Evolutionary conservation across 2,888 invertebrate species (phyloP).

Genomic region (Drosophila falleni): DNA sequence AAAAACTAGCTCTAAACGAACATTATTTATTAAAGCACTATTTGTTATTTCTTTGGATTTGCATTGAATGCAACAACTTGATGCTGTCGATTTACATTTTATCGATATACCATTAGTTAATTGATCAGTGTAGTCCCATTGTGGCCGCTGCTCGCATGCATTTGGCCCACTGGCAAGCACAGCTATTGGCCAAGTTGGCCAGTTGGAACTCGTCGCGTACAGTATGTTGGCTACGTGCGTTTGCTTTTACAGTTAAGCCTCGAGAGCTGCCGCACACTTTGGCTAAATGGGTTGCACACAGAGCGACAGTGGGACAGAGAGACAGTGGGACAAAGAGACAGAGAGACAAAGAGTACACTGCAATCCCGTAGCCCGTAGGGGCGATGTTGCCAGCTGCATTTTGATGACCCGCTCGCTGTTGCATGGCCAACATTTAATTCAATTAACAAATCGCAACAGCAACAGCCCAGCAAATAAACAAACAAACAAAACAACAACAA

Average conservation of each 20-base stretch:
- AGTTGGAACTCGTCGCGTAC: slow-evolving; percentile 19
- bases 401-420: slow-evolving; percentile 70
- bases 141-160: slow-evolving; percentile 42
- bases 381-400: slow-evolving; percentile 65
- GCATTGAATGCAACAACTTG: background rate
- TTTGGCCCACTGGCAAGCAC: slow-evolving; percentile 44
- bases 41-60: background rate
- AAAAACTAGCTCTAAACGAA: background rate
- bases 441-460: slow-evolving; percentile 77
- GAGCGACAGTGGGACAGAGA: slow-evolving; percentile 7
- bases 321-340: slow-evolving; percentile 1
- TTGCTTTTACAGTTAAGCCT: slow-evolving; percentile 72
- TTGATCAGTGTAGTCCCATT: slow-evolving; percentile 25
- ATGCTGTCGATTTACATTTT: no score
- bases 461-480: slow-evolving; percentile 39
- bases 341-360: slow-evolving; percentile 20
- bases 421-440: slow-evolving; percentile 74
- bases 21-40: background rate
- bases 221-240: slow-evolving; percentile 64
- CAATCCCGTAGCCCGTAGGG: slow-evolving; percentile 42
- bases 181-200: slow-evolving; percentile 28
- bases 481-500: background rate
- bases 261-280: slow-evolving; percentile 57
- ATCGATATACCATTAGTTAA: background rate
- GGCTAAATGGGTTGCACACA: slow-evolving; percentile 70